Percentiles rank a stretch among this genome's conserved stretches.
Conservation (phyloP, 2,888 invertebrate species). For the Drosophila borealis region DNA sequence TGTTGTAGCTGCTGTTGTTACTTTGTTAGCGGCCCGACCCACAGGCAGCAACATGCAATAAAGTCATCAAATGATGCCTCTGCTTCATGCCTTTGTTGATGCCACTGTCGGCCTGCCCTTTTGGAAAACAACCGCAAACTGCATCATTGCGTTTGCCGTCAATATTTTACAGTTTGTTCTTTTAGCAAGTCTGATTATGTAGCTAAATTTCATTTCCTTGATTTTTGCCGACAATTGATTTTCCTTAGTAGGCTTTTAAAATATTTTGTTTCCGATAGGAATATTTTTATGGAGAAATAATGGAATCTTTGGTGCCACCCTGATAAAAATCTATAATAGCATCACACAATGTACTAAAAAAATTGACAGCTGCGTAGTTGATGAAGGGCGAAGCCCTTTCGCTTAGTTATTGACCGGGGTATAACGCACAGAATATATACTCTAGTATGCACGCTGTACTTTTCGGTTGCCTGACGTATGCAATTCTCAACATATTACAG, state of each 20-base stretch:
- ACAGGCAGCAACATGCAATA: slow-evolving; percentile 69
- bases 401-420: no score
- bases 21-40: slow-evolving; percentile 63
- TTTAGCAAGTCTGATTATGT: slow-evolving; percentile 38
- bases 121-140: slow-evolving; percentile 38
- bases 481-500: no score
- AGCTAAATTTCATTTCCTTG: slow-evolving; percentile 44
- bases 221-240: slow-evolving; percentile 19
- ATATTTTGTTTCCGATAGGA: not conserved
- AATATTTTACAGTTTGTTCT: slow-evolving; percentile 33
- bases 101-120: slow-evolving; percentile 25
- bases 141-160: slow-evolving; percentile 46
- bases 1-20: slow-evolving; percentile 45
- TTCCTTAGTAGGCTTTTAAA: not conserved
- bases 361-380: no score
- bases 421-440: no score
- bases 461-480: no score
- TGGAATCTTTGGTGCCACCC: not conserved
- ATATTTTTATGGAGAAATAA: no score
- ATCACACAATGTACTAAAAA: no score
- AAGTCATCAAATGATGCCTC: slow-evolving; percentile 74
- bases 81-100: slow-evolving; percentile 39
- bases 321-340: not conserved
- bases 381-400: no score
- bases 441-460: no score